Base-by-base conservation (phyloP, 2,888 invertebrate genomes). In the Apamea monoglypha region DNA sequence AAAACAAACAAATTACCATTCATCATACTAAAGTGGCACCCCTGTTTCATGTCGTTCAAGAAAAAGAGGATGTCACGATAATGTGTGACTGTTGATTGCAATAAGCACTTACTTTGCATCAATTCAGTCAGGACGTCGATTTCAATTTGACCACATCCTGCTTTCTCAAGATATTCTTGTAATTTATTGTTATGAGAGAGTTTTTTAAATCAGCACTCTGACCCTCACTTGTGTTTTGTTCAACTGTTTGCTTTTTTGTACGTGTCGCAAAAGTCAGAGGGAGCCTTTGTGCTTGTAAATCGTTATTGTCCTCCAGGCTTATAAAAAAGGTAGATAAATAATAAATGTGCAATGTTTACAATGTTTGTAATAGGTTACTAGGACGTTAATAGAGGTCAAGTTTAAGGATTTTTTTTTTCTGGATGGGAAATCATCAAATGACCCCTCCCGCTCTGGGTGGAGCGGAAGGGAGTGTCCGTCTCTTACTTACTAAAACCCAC, bases 101-200 rank as follows among this genome's bases (percentile, higher is more conserved):
- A 95, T 94, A 94, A 94, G 95, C 95, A 95, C 94, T 95, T 94
- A 95, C 93, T 94, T 94, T 94, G 93, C 94, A 93, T 94, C 94
- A 96, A 95, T 95, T 95, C 92, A 95, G 90, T 90, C 92, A 93
- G 94, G 92, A 94, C 94, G 96, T 95, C 96, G 95, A 95, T 95
- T 95, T 95, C 95, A 96, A 96, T 96, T 96, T 95, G 95, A 94
- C 92, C 92, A 93, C 96, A 96, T 96, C 96, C 96, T 96, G 95
- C 94, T 95, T 95, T 96, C 95, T 94, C 93, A 93, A 93, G 92
- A 94, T 94, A 93, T 92, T 93, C 89, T 93, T 93, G 91, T 93
- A 93, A 93, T 93, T 93, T 91, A 91, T 90, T 90, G 83, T 86
- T 87, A 86, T 87, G 89, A 87, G 89, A 89, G 82, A 86, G 77